Conservation (phyloP, 2,113 vertebrate genomes). For the Bambusicola thoracicus region DNA sequence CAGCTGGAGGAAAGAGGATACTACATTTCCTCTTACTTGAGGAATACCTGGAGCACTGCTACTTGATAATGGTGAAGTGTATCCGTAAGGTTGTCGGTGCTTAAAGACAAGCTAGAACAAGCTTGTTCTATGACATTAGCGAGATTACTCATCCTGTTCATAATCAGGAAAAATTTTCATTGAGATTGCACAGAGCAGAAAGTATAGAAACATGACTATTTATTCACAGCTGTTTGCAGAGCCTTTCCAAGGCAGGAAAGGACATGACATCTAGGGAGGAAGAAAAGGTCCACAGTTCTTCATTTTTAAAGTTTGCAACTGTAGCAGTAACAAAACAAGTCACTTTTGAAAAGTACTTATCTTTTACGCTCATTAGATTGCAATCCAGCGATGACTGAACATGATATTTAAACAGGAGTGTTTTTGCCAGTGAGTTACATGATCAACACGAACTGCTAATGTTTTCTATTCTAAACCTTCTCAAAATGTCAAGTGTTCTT, state of each 20-base stretch:
- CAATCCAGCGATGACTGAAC: conserved; percentile 71
- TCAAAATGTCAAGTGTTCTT: conserved; percentile 76
- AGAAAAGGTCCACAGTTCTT: background rate
- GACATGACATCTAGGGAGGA: background rate
- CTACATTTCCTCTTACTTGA: background rate
- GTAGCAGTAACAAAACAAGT: conserved; percentile 37
- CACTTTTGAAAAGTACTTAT: conserved; percentile 57
- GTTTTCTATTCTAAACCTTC: conserved; percentile 76
- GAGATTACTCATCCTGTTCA: conserved; percentile 1
- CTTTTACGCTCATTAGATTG: conserved; percentile 66
- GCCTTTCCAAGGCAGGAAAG: background rate
- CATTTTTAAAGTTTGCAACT: conserved; percentile 13
- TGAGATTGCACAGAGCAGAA: background rate
- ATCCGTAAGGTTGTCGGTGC: background rate
- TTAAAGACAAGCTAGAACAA: background rate
- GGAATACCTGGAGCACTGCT: background rate
- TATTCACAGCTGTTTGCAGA: background rate
- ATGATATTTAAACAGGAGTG: conserved; percentile 73
- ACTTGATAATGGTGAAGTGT: background rate
- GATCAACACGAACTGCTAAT: conserved; percentile 74
- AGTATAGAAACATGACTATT: background rate
- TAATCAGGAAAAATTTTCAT: background rate
- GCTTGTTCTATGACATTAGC: background rate
- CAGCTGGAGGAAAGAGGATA: background rate
- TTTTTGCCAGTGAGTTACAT: conserved; percentile 75